These are phyloP conservation scores for Sebastes steindachneri DNA, from an alignment of 2,797 vertebrate genomes.

Conservation along the genomic window DNA sequence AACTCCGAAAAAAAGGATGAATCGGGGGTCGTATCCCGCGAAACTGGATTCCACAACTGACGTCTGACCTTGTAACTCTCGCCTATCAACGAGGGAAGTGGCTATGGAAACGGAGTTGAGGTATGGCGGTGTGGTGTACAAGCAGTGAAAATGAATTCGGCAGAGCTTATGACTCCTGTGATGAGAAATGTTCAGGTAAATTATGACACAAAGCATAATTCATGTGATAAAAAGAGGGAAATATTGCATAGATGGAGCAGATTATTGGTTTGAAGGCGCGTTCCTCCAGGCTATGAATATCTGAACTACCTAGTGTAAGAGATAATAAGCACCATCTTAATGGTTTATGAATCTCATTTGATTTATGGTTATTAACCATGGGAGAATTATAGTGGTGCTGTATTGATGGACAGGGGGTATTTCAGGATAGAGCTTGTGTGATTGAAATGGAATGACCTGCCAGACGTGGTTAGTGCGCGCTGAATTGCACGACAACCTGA, in stretches of 20 bases:
- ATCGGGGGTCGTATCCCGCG: neutral
- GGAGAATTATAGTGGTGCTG: slow-evolving; percentile 65
- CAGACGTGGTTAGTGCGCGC: slow-evolving; percentile 7
- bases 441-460: slow-evolving; percentile 51
- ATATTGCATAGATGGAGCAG: slow-evolving; percentile 73
- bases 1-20: slow-evolving; percentile 11
- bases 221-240: slow-evolving; percentile 75
- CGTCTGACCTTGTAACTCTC: slow-evolving; percentile 63
- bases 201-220: slow-evolving; percentile 79
- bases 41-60: slow-evolving; percentile 27
- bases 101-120: neutral
- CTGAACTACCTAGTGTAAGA: slow-evolving; percentile 74
- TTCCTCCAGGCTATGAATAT: slow-evolving; percentile 79
- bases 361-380: slow-evolving; percentile 80
- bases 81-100: slow-evolving; percentile 23
- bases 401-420: slow-evolving; percentile 65
- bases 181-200: slow-evolving; percentile 73
- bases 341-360: slow-evolving; percentile 82
- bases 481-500: slow-evolving; percentile 29
- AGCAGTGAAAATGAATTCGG: slow-evolving; percentile 55
- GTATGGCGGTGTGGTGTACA: slow-evolving; percentile 25
- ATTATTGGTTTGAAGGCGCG: slow-evolving; percentile 74
- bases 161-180: slow-evolving; percentile 55
- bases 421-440: slow-evolving; percentile 58
- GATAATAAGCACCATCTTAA: slow-evolving; percentile 83